Conservation (phyloP, 1,140 invertebrate genomes). For the Leptestheria dahalacensis region DNA sequence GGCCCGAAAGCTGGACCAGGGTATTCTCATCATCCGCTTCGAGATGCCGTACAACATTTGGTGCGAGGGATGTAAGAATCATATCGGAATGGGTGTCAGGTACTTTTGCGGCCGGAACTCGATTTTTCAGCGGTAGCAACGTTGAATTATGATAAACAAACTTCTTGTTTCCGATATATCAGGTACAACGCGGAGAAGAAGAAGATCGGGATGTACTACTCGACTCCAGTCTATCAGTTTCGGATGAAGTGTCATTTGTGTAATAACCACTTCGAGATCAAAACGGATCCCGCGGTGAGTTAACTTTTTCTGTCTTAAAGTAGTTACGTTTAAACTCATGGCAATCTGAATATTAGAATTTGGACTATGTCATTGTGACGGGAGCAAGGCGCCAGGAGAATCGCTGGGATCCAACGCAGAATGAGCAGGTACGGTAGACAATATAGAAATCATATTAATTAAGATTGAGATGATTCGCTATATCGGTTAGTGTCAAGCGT, state of each 20-base stretch:
- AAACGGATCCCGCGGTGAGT: slow-evolving; percentile 90
- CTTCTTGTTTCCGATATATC: no score
- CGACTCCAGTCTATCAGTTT: slow-evolving; percentile 94
- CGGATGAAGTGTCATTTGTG: slow-evolving; percentile 99
- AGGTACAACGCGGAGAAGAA: slow-evolving; percentile 97
- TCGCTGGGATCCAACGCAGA: slow-evolving; percentile 91
- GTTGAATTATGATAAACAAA: no score
- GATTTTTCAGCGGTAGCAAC: no score
- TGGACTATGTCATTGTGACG: slow-evolving; percentile 90
- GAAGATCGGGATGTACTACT: slow-evolving; percentile 97
- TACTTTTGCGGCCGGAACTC: no score
- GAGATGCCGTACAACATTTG: slow-evolving; percentile 99
- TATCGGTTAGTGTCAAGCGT: no score
- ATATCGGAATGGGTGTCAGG: slow-evolving; percentile 96
- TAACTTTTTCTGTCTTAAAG: no score
- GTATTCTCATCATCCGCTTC: slow-evolving; percentile 96
- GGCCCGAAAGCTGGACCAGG: slow-evolving; percentile 82
- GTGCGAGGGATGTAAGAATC: slow-evolving; percentile 95
- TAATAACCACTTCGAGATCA: slow-evolving; percentile 93
- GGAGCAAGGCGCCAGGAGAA: slow-evolving; percentile 93
- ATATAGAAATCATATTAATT: slow-evolving; percentile 18
- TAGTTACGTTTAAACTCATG: slow-evolving; percentile 15
- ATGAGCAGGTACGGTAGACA: slow-evolving; percentile 56
- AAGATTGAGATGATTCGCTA: no score
- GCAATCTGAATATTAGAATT: slow-evolving; percentile 49